Conservation (phyloP, 37 sponge, comb jelly and placozoan genomes). For the Mnemiopsis leidyi region DNA sequence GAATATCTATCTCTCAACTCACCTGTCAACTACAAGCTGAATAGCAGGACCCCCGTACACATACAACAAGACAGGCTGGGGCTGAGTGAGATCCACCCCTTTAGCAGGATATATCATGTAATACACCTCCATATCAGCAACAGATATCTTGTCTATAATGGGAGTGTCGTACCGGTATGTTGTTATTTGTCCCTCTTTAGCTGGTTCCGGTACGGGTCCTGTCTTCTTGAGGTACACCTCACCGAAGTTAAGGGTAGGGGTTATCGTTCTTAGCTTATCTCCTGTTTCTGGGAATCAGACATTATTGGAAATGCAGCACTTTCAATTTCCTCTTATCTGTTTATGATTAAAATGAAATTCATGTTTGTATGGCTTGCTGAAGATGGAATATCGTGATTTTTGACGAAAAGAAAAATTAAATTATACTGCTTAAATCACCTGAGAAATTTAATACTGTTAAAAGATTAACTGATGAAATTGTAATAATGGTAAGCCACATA, state of each 20-base stretch:
- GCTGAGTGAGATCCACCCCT: constrained; percentile 44
- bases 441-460: background rate
- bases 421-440: background rate
- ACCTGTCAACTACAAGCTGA: constrained; percentile 60
- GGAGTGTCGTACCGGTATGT: constrained; percentile 59
- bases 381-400: too few relatives aligned
- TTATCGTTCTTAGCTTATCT: background rate
- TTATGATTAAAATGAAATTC: too few relatives aligned
- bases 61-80: constrained; percentile 52
- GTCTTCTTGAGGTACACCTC: constrained; percentile 43
- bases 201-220: background rate
- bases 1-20: too few relatives aligned
- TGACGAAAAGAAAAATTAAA: too few relatives aligned
- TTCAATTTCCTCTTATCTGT: background rate
- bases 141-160: background rate
- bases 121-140: constrained; percentile 6
- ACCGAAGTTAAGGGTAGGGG: constrained; percentile 9
- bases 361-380: too few relatives aligned
- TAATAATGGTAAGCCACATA: background rate
- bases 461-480: background rate
- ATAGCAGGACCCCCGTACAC: constrained; percentile 64
- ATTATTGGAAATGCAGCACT: too few relatives aligned
- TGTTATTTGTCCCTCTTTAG: background rate
- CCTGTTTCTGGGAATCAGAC: background rate
- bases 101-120: constrained; percentile 60